Conservation (phyloP, 1,140 invertebrate species). For the Calliphora vicina region DNA sequence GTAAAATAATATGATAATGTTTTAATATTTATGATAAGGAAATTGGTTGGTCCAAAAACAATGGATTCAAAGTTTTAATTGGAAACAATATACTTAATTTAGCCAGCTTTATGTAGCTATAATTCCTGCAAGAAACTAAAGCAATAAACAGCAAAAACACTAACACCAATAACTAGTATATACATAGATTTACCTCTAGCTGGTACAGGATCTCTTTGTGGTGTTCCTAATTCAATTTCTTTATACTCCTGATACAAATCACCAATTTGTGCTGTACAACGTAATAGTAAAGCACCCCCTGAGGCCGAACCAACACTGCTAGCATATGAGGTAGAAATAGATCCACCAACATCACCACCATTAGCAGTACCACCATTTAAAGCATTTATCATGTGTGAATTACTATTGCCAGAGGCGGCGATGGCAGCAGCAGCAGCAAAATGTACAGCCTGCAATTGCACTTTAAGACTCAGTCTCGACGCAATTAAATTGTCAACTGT, state of each 20-base stretch:
- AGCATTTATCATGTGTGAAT: constrained; percentile 46
- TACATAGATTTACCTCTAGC: constrained; percentile 70
- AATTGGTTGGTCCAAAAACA: no score
- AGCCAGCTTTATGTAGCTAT: background rate
- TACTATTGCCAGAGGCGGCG: constrained; percentile 43
- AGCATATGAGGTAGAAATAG: background rate
- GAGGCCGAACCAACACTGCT: constrained; percentile 34
- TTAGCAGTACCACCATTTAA: no score
- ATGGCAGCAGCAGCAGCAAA: constrained; percentile 50
- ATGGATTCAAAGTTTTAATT: no score
- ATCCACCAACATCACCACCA: constrained; percentile 19
- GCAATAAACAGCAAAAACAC: constrained; percentile 37
- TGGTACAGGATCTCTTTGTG: constrained; percentile 67
- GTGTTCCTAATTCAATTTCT: constrained; percentile 65
- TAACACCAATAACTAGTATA: no score
- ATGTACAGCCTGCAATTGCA: constrained; percentile 59
- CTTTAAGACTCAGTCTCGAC: constrained; percentile 60
- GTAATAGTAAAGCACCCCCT: constrained; percentile 63
- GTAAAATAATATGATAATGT: no score
- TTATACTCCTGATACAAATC: constrained; percentile 66
- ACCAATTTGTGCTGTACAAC: constrained; percentile 66
- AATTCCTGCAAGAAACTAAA: background rate
- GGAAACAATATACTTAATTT: no score
- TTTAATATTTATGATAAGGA: no score
- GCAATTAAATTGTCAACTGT: constrained; percentile 58